Percentiles rank a stretch among this genome's conserved stretches.
Evolutionary conservation across 2,113 vertebrate species (phyloP).

Genomic region (Cephalopterus ornatus): DNA sequence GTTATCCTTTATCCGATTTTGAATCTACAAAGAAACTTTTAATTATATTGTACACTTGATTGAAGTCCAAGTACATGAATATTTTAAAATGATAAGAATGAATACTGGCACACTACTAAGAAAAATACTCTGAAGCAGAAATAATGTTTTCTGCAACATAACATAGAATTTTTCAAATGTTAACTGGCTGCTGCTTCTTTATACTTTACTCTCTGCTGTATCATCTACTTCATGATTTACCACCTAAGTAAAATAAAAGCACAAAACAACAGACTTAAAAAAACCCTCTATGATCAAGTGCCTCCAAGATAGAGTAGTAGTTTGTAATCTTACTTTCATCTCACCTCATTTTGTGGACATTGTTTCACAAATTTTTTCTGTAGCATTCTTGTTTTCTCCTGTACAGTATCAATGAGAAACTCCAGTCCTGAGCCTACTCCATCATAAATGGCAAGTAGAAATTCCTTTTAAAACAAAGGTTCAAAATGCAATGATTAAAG

Average conservation of each 20-base stretch:
- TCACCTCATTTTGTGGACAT: slow-evolving; percentile 77
- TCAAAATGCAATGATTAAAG: background rate
- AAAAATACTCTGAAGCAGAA: background rate
- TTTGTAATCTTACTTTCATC: background rate
- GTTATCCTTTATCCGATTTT: slow-evolving; percentile 75
- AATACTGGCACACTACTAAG: background rate
- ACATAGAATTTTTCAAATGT: background rate
- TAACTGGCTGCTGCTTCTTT: background rate
- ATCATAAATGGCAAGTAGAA: slow-evolving; percentile 65
- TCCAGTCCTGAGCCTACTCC: slow-evolving; percentile 78
- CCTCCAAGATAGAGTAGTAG: rapidly evolving
- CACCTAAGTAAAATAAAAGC: background rate
- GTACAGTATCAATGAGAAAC: slow-evolving; percentile 74
- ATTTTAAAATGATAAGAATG: background rate
- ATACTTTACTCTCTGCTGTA: background rate
- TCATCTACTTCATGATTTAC: background rate
- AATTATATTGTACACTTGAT: background rate
- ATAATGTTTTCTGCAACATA: background rate
- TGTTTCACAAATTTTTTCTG: slow-evolving; percentile 70
- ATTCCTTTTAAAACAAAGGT: slow-evolving; percentile 64
- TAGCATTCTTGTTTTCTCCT: slow-evolving; percentile 70
- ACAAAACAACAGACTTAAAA: background rate
- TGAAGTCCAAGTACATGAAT: background rate
- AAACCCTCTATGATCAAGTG: background rate
- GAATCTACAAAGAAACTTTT: slow-evolving; percentile 68